Evolutionary conservation across 2,797 vertebrate genomes (phyloP), one percentile per base, ranked within the genome.

Genomic region (Xerus rutilus): DNA sequence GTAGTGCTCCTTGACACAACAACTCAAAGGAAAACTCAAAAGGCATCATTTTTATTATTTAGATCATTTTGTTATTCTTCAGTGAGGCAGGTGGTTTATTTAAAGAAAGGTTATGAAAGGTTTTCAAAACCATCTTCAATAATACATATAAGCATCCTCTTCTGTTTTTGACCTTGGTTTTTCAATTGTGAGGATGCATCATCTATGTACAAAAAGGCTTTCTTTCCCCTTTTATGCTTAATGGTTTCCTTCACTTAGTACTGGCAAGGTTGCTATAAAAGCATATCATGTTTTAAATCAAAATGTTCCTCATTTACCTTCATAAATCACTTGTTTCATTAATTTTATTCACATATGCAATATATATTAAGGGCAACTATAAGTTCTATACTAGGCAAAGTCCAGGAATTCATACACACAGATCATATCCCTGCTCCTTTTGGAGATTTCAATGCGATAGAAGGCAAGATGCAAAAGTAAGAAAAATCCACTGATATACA

Each of bases 111-210:
- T 94, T 87, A 89, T 70, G n/a, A 91, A 86, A 86, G 21, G 72
- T 79, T 43, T 81, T 93, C 67, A 77, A 67, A 93, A 81, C 7
- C 6, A 1, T 95, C 91, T 94, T 94, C 77, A 87, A 59, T 97
- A 96, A 85, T 89, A 47, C 64, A 95, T 94, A 86, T 15, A 91
- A 47, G 76, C 32, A 84, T 91, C 77, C 49, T 73, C 32, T 89
- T 90, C 64, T 94, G 25, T 18, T 84, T 95, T 93, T 94, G 85
- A 96, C 92, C 92, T 97, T 96, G 89, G 79, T 49, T 94, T 97
- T 97, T 92, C 20, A 64, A 73, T 96, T 91, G 30, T 95, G 64
- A 81, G 74, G 79, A 89, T 95, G 78, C 83, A 94, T 96, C 96
- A 91, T 62, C 54, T 87, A 17, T 62, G 28, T 12, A 54, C 13